A percentile compares a stretch with the other conserved stretches of the same genome.
Conservation (phyloP, 2,113 vertebrate genomes). For the Nesogale talazaci region DNA sequence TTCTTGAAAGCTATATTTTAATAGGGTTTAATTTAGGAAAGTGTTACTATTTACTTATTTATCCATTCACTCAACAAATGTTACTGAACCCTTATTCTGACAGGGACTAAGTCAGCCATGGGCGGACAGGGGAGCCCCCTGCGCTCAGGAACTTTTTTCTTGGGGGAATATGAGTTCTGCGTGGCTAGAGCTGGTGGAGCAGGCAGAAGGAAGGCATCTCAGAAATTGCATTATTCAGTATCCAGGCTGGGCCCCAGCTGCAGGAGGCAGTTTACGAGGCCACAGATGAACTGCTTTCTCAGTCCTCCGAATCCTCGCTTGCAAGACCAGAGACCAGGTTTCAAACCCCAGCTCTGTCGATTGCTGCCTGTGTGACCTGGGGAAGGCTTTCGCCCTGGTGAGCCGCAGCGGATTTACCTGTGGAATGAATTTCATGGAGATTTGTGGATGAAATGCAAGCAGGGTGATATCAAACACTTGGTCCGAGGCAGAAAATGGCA, state of each 20-base stretch:
- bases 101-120: no score
- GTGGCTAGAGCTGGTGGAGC: neutral
- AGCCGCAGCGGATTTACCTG: neutral
- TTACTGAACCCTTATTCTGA: no score
- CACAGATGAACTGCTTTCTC: accelerated
- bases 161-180: neutral
- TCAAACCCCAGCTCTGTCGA: neutral
- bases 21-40: constrained; percentile 32
- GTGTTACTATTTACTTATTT: neutral
- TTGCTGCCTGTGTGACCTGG: neutral
- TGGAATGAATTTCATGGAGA: neutral
- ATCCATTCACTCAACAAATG: neutral
- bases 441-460: constrained; percentile 8
- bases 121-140: no score
- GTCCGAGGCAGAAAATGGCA: neutral
- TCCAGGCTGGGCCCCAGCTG: accelerated
- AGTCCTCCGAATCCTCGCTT: neutral
- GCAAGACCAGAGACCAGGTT: neutral
- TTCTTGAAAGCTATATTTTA: constrained; percentile 45
- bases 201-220: neutral
- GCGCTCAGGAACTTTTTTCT: no score
- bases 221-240: neutral
- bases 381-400: neutral
- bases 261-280: neutral
- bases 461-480: neutral